Evolutionary conservation across 1,140 invertebrate species (phyloP), one percentile per base, ranked within the genome.

Genomic region (Ylistrum balloti): DNA sequence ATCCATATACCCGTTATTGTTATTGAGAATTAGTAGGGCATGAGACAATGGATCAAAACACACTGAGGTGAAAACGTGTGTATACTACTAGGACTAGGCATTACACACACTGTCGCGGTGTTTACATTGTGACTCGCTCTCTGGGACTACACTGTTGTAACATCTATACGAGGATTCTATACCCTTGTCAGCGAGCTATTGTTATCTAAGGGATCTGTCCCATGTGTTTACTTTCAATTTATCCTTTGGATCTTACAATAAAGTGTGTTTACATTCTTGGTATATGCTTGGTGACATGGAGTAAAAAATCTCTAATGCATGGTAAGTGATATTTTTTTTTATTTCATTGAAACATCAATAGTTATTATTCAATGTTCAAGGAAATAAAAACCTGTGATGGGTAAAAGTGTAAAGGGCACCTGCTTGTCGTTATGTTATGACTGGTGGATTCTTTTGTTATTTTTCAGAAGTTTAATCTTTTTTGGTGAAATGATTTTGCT

Each of bases 1-100:
- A n/a, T 74, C n/a, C 56, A 74, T 74, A 74, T n/a, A 74, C 56
- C 56, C 56, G 56, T 74, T 74, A 74, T 74, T 74, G 56, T 74
- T 74, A 74, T 74, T 74, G n/a, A 74, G 56, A 74, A 74, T 74
- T 28, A 11, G 56, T 11, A n/a, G n/a, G 56, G 56, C n/a, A 11
- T 74, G 56, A 74, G 56, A 74, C 56, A 74, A 74, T 74, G 56
- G 56, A 28, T 74, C 56, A 28, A 0, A 74, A 28, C 3, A 11
- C n/a, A 74, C 56, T 9, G 56, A 74, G 56, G 56, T 74, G 56
- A 74, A 28, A 74, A 74, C 56, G 22, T 74, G 56, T 74, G 56
- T 74, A 74, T 74, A 74, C 20, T 74, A 28, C 56, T n/a, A 28
- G 5, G 56, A 17, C 56, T 9, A n/a, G 41, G 56, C 28, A 74